phyloP scores from a whole-genome alignment of 2,888 invertebrate species.

The Amiota communis region DNA sequence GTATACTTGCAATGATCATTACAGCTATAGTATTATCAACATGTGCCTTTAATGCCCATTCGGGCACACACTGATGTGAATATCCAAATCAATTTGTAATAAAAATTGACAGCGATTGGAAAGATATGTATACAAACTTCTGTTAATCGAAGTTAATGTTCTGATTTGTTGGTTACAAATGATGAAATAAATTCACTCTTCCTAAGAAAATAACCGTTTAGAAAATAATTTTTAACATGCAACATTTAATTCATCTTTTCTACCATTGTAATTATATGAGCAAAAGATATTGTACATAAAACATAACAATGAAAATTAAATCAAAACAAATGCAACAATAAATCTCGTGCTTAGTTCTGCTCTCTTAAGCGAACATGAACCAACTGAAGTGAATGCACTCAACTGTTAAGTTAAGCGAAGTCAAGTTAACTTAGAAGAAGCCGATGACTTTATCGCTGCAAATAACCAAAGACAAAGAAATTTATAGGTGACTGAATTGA shows the following conservation, averaged over 20 bases:
- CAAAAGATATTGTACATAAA: no score
- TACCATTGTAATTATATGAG: not conserved
- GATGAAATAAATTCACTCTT: not conserved
- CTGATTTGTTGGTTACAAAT: no score
- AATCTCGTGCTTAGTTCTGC: constrained; percentile 28
- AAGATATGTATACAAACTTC: no score
- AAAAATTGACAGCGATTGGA: no score
- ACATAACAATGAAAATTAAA: not conserved
- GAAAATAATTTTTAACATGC: constrained; percentile 18
- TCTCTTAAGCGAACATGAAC: constrained; percentile 36
- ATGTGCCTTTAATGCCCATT: no score
- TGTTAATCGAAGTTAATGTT: no score
- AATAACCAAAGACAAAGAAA: no score
- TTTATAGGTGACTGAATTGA: no score
- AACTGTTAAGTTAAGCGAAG: constrained; percentile 10
- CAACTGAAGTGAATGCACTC: not conserved
- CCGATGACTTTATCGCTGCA: constrained; percentile 4
- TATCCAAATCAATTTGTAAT: no score
- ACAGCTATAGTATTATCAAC: no score
- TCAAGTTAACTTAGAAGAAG: not conserved
- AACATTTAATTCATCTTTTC: not conserved
- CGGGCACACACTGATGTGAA: no score
- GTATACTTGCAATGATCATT: no score
- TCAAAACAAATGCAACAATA: constrained; percentile 13
- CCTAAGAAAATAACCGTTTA: constrained; percentile 3